These are phyloP conservation scores for Benthochromis sp. DNA, from an alignment of 2,113 vertebrate genomes.

Conservation along the genomic window DNA sequence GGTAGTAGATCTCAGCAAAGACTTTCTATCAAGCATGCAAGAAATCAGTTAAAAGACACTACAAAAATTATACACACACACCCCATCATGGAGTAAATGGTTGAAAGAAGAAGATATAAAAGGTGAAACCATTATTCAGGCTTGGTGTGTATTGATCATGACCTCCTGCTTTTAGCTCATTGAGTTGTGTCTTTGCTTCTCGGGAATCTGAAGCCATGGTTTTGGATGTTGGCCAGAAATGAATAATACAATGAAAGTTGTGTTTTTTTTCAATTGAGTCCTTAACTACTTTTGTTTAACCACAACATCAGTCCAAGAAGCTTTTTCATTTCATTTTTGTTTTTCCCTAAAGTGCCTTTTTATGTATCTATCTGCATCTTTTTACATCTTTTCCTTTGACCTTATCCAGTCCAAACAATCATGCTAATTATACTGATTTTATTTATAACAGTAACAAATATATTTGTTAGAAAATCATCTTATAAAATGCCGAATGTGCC, in stretches of 20 bases:
- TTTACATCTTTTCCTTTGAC: background rate
- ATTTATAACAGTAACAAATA: background rate
- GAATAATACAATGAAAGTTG: slow-evolving; percentile 40
- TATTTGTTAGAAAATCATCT: background rate
- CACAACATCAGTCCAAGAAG: background rate
- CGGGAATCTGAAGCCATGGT: slow-evolving; percentile 52
- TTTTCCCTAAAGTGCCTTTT: background rate
- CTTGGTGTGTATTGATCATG: slow-evolving; percentile 68
- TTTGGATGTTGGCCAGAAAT: slow-evolving; percentile 48
- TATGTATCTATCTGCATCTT: background rate
- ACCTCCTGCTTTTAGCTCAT: slow-evolving; percentile 64
- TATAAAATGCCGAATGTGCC: background rate
- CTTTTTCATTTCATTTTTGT: background rate
- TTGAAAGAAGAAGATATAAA: slow-evolving; percentile 51
- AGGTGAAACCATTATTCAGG: slow-evolving; percentile 53
- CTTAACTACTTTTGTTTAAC: background rate
- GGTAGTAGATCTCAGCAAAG: slow-evolving; percentile 32
- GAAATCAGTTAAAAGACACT: slow-evolving; percentile 46
- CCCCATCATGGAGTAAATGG: slow-evolving; percentile 24
- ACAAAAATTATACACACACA: slow-evolving; percentile 24
- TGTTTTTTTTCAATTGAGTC: background rate
- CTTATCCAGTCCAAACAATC: background rate
- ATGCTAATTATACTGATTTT: background rate
- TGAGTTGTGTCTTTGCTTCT: slow-evolving; percentile 47
- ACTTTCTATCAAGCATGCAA: slow-evolving; percentile 45